Evolutionary conservation across 2,113 vertebrate species (phyloP).

Genomic region (Seriola quinqueradiata): DNA sequence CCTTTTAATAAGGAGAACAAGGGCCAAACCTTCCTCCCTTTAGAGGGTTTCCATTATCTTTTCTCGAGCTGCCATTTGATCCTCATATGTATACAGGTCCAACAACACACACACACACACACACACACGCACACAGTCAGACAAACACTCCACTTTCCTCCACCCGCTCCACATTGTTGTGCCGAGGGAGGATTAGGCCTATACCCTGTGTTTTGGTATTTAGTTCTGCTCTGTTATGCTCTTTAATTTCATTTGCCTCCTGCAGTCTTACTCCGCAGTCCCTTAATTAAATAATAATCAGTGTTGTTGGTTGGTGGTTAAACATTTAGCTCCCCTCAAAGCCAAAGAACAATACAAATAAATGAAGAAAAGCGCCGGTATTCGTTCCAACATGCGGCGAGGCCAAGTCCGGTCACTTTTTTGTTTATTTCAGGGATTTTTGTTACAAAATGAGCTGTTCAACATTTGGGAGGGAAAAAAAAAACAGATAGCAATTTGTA

Average conservation of each 20-base stretch:
- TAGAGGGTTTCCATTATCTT: background rate
- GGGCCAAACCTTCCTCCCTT: background rate
- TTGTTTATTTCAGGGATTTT: conserved; percentile 40
- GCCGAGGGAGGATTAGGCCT: conserved; percentile 15
- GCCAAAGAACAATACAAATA: conserved; percentile 51
- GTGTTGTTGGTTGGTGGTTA: conserved; percentile 60
- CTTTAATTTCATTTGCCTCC: conserved; percentile 69
- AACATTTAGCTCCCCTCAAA: conserved; percentile 58
- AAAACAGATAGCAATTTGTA: background rate
- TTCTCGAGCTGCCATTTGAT: background rate
- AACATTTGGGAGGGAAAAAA: background rate
- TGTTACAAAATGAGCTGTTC: conserved; percentile 14
- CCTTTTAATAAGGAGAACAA: background rate
- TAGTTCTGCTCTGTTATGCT: conserved; percentile 73
- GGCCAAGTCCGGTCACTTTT: conserved; percentile 29
- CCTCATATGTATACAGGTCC: background rate
- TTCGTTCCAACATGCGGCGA: background rate
- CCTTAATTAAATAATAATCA: conserved; percentile 73
- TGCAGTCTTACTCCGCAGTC: conserved; percentile 40
- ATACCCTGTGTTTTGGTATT: conserved; percentile 55
- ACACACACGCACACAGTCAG: background rate
- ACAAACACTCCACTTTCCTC: conserved; percentile 1
- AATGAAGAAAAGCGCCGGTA: background rate
- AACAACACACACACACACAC: background rate
- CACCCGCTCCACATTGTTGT: conserved; percentile 1